phyloP scores from a whole-genome alignment of 2,797 vertebrate species.

The Danio albolineatus region DNA sequence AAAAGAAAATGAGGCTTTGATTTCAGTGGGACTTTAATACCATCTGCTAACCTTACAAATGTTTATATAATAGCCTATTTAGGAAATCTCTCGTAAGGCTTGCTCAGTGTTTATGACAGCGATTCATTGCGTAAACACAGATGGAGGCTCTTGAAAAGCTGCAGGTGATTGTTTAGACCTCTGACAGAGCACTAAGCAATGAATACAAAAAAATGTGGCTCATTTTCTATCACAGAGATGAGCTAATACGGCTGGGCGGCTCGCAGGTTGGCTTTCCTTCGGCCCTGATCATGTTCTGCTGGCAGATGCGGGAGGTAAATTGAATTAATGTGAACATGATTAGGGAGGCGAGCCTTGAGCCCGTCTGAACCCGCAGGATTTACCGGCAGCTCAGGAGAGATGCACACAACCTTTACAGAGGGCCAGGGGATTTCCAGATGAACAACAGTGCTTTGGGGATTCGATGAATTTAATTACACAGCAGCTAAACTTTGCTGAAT shows the following conservation, averaged over 20 bases:
- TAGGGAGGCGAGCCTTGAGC: constrained; percentile 58
- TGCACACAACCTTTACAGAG: constrained; percentile 51
- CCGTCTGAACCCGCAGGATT: constrained; percentile 59
- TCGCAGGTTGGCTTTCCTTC: constrained; percentile 30
- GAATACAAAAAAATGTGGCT: background rate
- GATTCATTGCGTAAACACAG: constrained; percentile 14
- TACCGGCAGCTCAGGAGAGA: constrained; percentile 58
- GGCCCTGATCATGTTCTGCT: constrained; percentile 64
- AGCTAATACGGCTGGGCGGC: background rate
- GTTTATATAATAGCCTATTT: background rate
- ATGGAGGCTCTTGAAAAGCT: background rate
- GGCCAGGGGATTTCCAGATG: constrained; percentile 37
- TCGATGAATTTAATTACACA: constrained; percentile 18
- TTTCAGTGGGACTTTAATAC: background rate
- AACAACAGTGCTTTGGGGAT: constrained; percentile 9
- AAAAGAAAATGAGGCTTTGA: too few relatives aligned
- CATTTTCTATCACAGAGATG: background rate
- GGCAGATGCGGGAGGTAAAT: constrained; percentile 65
- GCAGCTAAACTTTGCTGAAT: constrained; percentile 5
- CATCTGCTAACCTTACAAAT: constrained; percentile 35
- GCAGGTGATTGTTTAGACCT: constrained; percentile 13
- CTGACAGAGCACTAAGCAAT: background rate
- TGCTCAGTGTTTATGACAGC: background rate
- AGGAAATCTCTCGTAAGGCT: background rate
- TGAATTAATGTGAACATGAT: constrained; percentile 73